Conservation (phyloP, 2,113 vertebrate genomes). For the Apaloderma vittatum region DNA sequence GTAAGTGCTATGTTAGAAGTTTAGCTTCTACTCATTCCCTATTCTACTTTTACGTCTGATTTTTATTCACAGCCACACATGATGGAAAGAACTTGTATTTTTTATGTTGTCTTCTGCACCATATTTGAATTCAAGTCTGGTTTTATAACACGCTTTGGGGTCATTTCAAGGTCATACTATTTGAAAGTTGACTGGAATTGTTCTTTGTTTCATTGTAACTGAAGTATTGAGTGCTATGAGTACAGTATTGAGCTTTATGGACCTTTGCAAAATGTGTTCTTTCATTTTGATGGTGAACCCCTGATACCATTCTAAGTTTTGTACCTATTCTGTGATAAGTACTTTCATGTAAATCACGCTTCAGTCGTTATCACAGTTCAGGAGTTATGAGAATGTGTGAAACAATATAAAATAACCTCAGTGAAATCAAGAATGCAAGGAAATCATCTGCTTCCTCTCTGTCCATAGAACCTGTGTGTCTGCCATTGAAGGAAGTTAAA, state of each 20-base stretch:
- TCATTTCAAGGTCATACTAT: fast-evolving
- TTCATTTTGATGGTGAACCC: not conserved
- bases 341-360: not conserved
- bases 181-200: not conserved
- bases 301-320: not conserved
- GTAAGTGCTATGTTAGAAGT: not conserved
- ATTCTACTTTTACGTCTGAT: not conserved
- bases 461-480: not conserved
- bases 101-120: not conserved
- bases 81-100: not conserved
- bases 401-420: not conserved
- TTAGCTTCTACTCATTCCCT: fast-evolving
- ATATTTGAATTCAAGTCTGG: fast-evolving
- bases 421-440: not conserved
- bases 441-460: not conserved
- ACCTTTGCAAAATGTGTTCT: not conserved
- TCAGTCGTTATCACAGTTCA: not conserved
- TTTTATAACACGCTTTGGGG: not conserved
- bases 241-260: not conserved
- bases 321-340: not conserved
- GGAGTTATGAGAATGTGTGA: not conserved
- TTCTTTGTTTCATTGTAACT: not conserved
- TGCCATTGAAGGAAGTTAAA: not conserved
- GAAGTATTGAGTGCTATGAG: not conserved
- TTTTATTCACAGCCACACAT: not conserved